These are phyloP conservation scores for Bovichtus variegatus DNA, from an alignment of 2,797 vertebrate genomes.

Conservation along the genomic window DNA sequence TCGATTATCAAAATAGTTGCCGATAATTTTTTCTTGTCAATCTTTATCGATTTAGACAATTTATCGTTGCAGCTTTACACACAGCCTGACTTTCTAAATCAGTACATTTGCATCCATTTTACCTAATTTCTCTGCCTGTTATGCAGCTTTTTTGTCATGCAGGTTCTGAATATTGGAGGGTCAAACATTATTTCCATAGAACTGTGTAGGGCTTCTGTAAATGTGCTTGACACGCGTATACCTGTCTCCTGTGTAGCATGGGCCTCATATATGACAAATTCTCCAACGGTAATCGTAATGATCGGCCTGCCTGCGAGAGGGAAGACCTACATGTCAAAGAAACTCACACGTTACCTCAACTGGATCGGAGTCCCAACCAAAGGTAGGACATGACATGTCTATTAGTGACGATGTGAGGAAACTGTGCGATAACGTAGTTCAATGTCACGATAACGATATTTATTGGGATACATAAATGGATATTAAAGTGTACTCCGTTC, in stretches of 20 bases:
- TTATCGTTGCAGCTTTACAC: too few relatives aligned
- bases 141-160: not conserved
- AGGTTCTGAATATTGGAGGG: not conserved
- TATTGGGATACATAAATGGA: too few relatives aligned
- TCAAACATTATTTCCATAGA: not conserved
- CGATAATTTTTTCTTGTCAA: too few relatives aligned
- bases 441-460: too few relatives aligned
- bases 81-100: not conserved
- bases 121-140: not conserved
- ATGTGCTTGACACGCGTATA: not conserved
- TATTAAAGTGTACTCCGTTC: too few relatives aligned
- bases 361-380: constrained; percentile 98
- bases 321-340: constrained; percentile 98
- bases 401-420: not conserved
- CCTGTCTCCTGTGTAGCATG: constrained; percentile 85
- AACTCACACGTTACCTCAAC: constrained; percentile 97
- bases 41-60: too few relatives aligned
- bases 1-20: too few relatives aligned
- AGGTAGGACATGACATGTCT: constrained; percentile 80
- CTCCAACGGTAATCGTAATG: constrained; percentile 96
- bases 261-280: constrained; percentile 98
- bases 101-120: not conserved
- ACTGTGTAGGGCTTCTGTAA: not conserved
- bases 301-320: constrained; percentile 95
- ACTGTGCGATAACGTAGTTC: too few relatives aligned